Conservation (phyloP, 2,113 vertebrate species). For the Brienomyrus brachyistius region DNA sequence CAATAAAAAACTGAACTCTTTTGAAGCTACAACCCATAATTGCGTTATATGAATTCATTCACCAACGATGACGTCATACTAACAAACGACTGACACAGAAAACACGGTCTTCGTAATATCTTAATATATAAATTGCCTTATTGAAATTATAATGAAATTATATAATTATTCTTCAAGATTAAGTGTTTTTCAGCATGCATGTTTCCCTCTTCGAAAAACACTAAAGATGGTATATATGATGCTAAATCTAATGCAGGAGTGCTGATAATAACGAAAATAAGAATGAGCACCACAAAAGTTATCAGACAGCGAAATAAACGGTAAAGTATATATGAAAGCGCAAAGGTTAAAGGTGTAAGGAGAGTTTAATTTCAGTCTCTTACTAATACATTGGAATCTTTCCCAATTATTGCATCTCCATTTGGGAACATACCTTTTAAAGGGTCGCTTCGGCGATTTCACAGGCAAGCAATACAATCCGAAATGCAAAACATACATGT, state of each 20-base stretch:
- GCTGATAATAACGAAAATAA: neutral
- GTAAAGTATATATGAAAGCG: neutral
- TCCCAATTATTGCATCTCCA: neutral
- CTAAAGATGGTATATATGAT: neutral
- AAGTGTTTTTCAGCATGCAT: neutral
- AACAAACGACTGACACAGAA: neutral
- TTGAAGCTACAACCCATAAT: neutral
- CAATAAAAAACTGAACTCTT: neutral
- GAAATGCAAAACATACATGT: constrained; percentile 21
- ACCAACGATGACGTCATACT: neutral
- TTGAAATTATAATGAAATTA: neutral
- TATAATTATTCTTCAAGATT: constrained; percentile 14
- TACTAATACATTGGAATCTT: too few species aligned
- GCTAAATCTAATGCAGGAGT: neutral
- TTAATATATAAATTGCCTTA: neutral
- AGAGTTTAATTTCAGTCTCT: neutral
- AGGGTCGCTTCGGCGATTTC: neutral
- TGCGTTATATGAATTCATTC: neutral
- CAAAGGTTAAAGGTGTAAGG: neutral
- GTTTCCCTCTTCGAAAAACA: neutral
- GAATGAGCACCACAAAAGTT: neutral
- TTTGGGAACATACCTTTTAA: neutral
- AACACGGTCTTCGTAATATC: neutral
- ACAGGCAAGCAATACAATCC: constrained; percentile 27
- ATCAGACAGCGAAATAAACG: neutral